Percentiles rank a stretch among this genome's conserved stretches.
Evolutionary conservation across 37 sponge, comb jelly and placozoan genomes (phyloP).

Genomic region (Spongia lamella): DNA sequence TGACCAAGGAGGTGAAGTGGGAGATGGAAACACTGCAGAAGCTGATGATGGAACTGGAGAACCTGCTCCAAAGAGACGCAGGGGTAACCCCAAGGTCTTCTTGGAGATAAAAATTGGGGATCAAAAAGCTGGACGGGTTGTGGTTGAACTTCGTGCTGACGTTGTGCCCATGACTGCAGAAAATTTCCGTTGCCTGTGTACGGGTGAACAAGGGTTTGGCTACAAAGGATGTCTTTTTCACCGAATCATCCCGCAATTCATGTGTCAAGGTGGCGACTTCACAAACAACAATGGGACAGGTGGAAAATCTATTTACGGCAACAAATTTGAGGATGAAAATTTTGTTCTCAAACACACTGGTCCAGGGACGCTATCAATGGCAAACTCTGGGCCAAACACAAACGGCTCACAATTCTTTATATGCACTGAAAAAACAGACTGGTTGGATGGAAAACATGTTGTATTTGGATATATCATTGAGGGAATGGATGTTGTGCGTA

Average conservation of each 20-base stretch:
- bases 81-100: conserved; percentile 56
- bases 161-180: conserved; percentile 79
- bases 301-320: conserved; percentile 94
- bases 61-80: conserved; percentile 58
- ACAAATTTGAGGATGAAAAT: conserved; percentile 96
- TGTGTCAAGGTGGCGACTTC: conserved; percentile 96
- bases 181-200: conserved; percentile 91
- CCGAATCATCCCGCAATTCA: conserved; percentile 95
- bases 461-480: conserved; percentile 95
- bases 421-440: conserved; percentile 76
- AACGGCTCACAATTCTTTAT: conserved; percentile 96
- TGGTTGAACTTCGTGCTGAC: conserved; percentile 77
- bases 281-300: conserved; percentile 91
- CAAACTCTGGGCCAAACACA: conserved; percentile 89
- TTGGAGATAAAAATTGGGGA: conserved; percentile 80
- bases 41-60: conserved; percentile 48
- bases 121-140: conserved; percentile 62
- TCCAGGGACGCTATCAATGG: conserved; percentile 91
- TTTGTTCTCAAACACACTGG: conserved; percentile 90
- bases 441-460: conserved; percentile 97
- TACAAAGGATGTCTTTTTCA: conserved; percentile 94
- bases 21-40: conserved; percentile 8
- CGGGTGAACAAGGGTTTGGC: conserved; percentile 95
- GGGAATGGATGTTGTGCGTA: conserved; percentile 82
- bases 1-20: conserved; percentile 3